Base-by-base conservation (phyloP, 1,140 invertebrate species). In the Atta cephalotes region DNA sequence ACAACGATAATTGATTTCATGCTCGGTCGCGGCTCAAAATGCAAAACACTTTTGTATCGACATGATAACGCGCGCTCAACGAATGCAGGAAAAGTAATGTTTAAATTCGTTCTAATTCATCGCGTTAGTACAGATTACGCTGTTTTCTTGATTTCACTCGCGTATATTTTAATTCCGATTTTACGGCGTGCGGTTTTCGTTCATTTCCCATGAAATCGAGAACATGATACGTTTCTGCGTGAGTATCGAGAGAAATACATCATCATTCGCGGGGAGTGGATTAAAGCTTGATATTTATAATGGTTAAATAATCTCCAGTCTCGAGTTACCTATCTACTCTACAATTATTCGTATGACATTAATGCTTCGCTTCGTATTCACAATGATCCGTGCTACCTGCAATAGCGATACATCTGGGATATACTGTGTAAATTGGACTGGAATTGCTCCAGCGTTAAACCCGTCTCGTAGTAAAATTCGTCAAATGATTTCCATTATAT, bases 1-100 rank as follows among this genome's bases (percentile, higher is more conserved):
- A 66, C 68, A 39, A 60, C 80, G 70, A 76, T 84, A 84, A 84
- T 84, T 84, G 80, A 84, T 84, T 84, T 84, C 35, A 68, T 28
- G 66, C 79, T 58, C 65, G 66, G 25, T 25, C 60, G 78, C 78
- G 45, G 12, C 39, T 74, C 70, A 35, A 35, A 82, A 82, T 74
- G 80, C 80, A 51, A 82, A 82, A 39, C 56, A 14, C 7, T 35
- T 58, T 58, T 35, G 49, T 65, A 31, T 63, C 76, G 39, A 5
- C n/a, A 65, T 10, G 63, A 80, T 70, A 70, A 39, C 56, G 28
- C 65, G 28, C 53, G 49, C 31, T 7, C 66, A 60, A 58, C 78
- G 49, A 56, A 35, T n/a, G 63, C 78, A 16, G 25, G 39, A 28
- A 74, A 62, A 82, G 25, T 82, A 84, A 49, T 31, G n/a, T 63